Base-by-base conservation (phyloP, 2,113 vertebrate species). In the Rhodinocichla rosea region DNA sequence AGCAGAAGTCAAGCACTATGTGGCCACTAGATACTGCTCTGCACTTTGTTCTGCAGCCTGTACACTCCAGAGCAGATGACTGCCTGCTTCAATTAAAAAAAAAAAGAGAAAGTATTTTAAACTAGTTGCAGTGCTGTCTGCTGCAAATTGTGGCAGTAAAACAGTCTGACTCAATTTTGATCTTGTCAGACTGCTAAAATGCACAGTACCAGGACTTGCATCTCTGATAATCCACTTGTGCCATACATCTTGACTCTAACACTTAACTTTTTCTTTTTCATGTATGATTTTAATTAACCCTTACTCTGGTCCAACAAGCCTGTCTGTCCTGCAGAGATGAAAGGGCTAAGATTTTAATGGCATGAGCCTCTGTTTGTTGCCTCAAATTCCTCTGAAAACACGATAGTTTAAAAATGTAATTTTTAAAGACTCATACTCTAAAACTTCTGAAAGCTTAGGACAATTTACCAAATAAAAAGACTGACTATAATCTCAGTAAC, bases 1-100 rank as follows among this genome's bases (percentile, higher is more conserved):
- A 83, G 71, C 23, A 56, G 55, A 71, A 91, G 60, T 52, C 71
- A 55, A 88, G 53, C 71, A 19, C 44, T 32, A 0, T 37, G 18
- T 52, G 88, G n/a, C 90, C 92, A 93, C 94, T 95, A 92, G 90
- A 50, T 90, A 78, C 49, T 96, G 82, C 83, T 96, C 68, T 90
- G 88, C 1, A 9, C 90, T 90, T 88, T 88, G 16, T 35, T 89
- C 92, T 93, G 78, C 56, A 88, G 75, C 32, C 35, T 52, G 0
- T 8, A 9, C 10, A 7, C 42, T 53, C 55, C 68, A 70, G 45
- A 74, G 47, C 30, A 64, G 24, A 59, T 32, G 20, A 13, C 32
- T 78, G 57, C 24, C 63, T 47, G 19, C 42, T 94, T 90, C 42
- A 64, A 33, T 90, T 68, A 10, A 33, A 76, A 27, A 49, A 45